Conservation (phyloP, 2,888 invertebrate genomes). For the Napeogenes inachia region DNA sequence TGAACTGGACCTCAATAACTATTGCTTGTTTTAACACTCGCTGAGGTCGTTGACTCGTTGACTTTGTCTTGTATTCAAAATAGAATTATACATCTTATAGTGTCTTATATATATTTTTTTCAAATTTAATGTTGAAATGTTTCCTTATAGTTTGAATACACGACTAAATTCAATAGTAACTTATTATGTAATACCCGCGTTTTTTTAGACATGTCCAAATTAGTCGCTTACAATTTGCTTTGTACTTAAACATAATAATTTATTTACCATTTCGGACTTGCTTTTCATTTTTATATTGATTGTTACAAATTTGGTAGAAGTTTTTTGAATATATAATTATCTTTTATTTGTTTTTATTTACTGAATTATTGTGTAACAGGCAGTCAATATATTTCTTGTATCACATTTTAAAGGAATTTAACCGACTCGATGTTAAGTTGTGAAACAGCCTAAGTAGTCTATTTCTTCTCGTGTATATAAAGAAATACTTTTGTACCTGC, state of each 20-base stretch:
- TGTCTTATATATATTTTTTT: neutral
- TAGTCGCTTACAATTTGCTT: slow-evolving; percentile 57
- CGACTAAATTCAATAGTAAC: slow-evolving; percentile 3
- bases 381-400: slow-evolving; percentile 10
- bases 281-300: slow-evolving; percentile 13
- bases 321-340: slow-evolving; percentile 2
- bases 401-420: slow-evolving; percentile 19
- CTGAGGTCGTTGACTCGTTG: neutral
- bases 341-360: slow-evolving; percentile 2
- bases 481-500: slow-evolving; percentile 72
- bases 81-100: neutral
- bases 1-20: slow-evolving; percentile 22
- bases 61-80: neutral
- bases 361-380: too few species aligned
- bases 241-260: slow-evolving; percentile 50
- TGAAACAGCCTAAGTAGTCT: slow-evolving; percentile 24
- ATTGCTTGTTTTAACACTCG: slow-evolving; percentile 17
- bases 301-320: slow-evolving; percentile 4
- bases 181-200: slow-evolving; percentile 3
- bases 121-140: slow-evolving; percentile 6
- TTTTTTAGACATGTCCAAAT: slow-evolving; percentile 15
- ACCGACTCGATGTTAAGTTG: slow-evolving; percentile 12
- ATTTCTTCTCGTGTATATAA: slow-evolving; percentile 61
- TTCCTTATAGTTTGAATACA: slow-evolving; percentile 1
- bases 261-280: slow-evolving; percentile 5